These are phyloP conservation scores for Drosophila kurseongensis DNA, from an alignment of 1,140 invertebrate species.

Conservation along the genomic window DNA sequence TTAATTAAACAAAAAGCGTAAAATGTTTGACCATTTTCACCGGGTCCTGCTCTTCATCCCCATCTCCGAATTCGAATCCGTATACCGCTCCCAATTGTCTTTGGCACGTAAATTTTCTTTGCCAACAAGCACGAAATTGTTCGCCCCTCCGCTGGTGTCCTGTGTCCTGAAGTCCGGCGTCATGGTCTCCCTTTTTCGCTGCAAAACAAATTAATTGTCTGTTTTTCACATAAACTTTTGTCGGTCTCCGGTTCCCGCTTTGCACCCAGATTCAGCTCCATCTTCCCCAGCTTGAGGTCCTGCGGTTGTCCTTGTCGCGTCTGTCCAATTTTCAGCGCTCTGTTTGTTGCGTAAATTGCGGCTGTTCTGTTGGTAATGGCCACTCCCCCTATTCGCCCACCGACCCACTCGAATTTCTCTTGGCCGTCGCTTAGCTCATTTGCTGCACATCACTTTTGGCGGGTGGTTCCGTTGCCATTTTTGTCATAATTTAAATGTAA, in stretches of 20 bases:
- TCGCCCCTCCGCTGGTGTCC: slow-evolving; percentile 45
- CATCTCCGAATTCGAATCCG: not conserved
- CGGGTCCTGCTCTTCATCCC: slow-evolving; percentile 7
- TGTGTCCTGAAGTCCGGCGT: slow-evolving; percentile 25
- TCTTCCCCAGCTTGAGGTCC: slow-evolving; percentile 14
- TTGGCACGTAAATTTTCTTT: slow-evolving; percentile 80
- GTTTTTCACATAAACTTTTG: slow-evolving; percentile 73
- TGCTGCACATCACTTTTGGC: slow-evolving; percentile 56
- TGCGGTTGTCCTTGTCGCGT: slow-evolving; percentile 28
- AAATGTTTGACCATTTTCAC: slow-evolving; percentile 73
- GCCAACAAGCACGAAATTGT: slow-evolving; percentile 81
- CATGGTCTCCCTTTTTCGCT: slow-evolving; percentile 43
- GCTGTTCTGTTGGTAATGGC: slow-evolving; percentile 36
- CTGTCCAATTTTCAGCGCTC: slow-evolving; percentile 63
- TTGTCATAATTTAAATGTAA: slow-evolving; percentile 78
- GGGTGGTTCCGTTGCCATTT: slow-evolving; percentile 20
- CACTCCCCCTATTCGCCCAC: slow-evolving; percentile 11
- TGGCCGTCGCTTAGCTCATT: slow-evolving; percentile 74
- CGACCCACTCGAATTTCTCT: slow-evolving; percentile 63
- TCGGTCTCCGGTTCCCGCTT: slow-evolving; percentile 35
- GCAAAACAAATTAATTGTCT: slow-evolving; percentile 81
- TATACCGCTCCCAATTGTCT: slow-evolving; percentile 63
- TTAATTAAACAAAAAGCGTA: slow-evolving; percentile 82
- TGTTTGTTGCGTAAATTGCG: slow-evolving; percentile 71
- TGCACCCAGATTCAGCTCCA: slow-evolving; percentile 2